Base-by-base conservation (phyloP, 2,797 vertebrate genomes). In the Poeciliopsis gracilis region DNA sequence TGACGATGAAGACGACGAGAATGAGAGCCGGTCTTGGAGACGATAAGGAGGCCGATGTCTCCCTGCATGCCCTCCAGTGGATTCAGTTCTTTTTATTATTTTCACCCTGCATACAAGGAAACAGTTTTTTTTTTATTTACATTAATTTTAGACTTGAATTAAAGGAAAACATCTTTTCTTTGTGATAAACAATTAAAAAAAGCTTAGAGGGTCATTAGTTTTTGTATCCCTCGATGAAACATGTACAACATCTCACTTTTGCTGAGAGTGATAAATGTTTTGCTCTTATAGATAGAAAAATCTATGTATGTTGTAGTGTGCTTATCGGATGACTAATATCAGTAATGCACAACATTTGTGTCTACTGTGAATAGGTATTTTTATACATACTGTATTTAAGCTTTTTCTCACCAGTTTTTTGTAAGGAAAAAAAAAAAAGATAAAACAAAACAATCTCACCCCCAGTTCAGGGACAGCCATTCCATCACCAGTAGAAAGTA, bases 11-110 rank as follows among this genome's bases (percentile, higher is more conserved):
- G 98, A 99, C 76, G 97, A 99, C 47, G 97, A 99, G 91, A 96
- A 97, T 72, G 97, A 99, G 89, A 98, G 97, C 88, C 97, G 98
- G 85, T 99, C 97, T 10, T 99, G 98, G 98, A 96, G 98, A 92
- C 97, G 98, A 97, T 99, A 96, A 98, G 90, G 95, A 91, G 77
- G 3, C 28, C 2, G 38, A 81, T 71, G 43, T 3, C 3, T 74
- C 83, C 16, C 59, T 23, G 16, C 23, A 73, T 5, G 41, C 86
- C 79, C 72, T 82, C 47, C 73, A 28, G 83, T 82, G 78, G 78
- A 86, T 88, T 79, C 73, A 2, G 81, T 36, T 73, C 72, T 55
- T 57, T 61, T 61, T 36, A 23, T 69, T 45, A n/a, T 45, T 63
- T 73, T 73, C 5, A 16, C 15, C n/a, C 43, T 18, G 18, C 83